Conservation (phyloP, 2,888 invertebrate species). For the Oscheius onirici region DNA sequence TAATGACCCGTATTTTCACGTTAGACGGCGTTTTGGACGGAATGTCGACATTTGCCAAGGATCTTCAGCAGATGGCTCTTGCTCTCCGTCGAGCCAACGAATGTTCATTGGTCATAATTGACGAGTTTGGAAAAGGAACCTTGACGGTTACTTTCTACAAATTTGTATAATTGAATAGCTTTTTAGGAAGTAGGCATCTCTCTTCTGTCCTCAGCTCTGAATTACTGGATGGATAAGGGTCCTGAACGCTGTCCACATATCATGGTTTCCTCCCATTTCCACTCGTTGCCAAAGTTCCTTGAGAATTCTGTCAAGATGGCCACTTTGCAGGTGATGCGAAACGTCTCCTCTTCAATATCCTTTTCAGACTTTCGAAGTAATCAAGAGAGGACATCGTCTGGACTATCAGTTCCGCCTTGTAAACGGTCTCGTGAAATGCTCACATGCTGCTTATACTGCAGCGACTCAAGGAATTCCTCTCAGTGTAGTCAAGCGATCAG, state of each 20-base stretch:
- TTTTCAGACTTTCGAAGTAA: no score
- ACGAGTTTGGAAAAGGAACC: constrained; percentile 91
- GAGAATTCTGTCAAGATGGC: constrained; percentile 34
- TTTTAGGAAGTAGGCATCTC: constrained; percentile 81
- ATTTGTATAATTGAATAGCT: neutral
- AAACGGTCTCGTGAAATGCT: no score
- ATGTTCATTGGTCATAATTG: constrained; percentile 82
- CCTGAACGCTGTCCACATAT: constrained; percentile 79
- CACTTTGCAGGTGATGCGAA: constrained; percentile 29
- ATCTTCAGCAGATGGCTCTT: constrained; percentile 84
- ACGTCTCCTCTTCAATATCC: no score
- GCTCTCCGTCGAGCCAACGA: constrained; percentile 79
- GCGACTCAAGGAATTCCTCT: no score
- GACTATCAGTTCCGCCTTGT: no score
- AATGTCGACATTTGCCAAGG: constrained; percentile 86
- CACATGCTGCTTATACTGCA: no score
- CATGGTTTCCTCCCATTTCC: constrained; percentile 83
- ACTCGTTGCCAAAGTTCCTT: constrained; percentile 75
- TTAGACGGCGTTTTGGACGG: constrained; percentile 83
- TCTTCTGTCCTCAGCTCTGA: constrained; percentile 80
- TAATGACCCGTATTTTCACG: constrained; percentile 78
- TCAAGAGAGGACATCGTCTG: no score
- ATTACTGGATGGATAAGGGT: constrained; percentile 77
- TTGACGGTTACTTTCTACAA: constrained; percentile 70
- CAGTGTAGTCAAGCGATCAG: no score